These are phyloP conservation scores for Drosophila setosimentum DNA, from an alignment of 2,888 invertebrate species.

Conservation along the genomic window DNA sequence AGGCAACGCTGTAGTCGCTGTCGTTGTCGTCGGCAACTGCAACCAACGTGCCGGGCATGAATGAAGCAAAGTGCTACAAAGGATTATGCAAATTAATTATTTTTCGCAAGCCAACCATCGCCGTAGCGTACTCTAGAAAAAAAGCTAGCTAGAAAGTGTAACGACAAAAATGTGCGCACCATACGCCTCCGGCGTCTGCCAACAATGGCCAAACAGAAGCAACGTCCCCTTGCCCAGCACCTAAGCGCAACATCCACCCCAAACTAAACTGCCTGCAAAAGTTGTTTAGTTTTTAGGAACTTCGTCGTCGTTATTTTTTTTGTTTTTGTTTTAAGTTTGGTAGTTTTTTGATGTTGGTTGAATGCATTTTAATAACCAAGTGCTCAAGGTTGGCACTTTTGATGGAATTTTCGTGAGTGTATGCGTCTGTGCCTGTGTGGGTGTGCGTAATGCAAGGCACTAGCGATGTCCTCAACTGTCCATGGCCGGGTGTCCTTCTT, in stretches of 20 bases:
- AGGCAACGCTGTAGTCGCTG: conserved; percentile 57
- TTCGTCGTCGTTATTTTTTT: conserved; percentile 30
- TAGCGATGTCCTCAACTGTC: conserved; percentile 26
- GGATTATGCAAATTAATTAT: conserved; percentile 81
- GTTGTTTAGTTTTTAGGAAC: conserved; percentile 78
- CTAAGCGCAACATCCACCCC: conserved; percentile 2
- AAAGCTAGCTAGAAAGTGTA: conserved; percentile 70
- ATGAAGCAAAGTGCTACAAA: conserved; percentile 82
- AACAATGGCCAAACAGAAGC: conserved; percentile 70
- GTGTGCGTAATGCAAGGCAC: conserved; percentile 39
- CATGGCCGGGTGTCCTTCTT: conserved; percentile 27
- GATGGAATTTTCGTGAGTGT: conserved; percentile 68
- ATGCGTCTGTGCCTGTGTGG: neutral
- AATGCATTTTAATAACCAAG: conserved; percentile 80
- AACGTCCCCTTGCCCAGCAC: conserved; percentile 35
- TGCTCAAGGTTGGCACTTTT: conserved; percentile 78
- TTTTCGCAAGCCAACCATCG: conserved; percentile 79
- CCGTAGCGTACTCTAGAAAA: conserved; percentile 39
- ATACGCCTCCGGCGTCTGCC: conserved; percentile 54
- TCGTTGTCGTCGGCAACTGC: conserved; percentile 37
- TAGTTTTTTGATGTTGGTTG: conserved; percentile 81
- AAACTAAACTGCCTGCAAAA: conserved; percentile 63
- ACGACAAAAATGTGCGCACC: conserved; percentile 76
- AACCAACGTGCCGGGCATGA: conserved; percentile 80
- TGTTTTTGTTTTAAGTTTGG: conserved; percentile 66